These are phyloP conservation scores for Apis florea DNA, from an alignment of 1,140 invertebrate species.

Conservation along the genomic window DNA sequence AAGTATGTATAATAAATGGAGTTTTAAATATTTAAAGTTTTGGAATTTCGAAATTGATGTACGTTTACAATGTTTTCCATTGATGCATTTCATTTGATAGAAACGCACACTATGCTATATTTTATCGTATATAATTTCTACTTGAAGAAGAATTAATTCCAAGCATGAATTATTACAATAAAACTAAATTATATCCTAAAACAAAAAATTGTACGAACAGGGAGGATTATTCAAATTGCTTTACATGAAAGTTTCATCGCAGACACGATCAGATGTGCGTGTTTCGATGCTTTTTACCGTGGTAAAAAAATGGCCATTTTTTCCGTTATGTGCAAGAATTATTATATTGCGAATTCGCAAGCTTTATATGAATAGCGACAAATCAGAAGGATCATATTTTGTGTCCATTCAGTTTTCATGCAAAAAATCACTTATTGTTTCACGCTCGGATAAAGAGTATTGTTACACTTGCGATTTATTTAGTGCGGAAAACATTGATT, in stretches of 20 bases:
- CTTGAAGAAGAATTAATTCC: not conserved
- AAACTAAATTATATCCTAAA: not conserved
- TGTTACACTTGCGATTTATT: slow-evolving; percentile 22
- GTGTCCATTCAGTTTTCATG: slow-evolving; percentile 6
- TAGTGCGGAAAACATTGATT: slow-evolving; percentile 3
- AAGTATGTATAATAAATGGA: too few relatives aligned
- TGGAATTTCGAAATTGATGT: not conserved
- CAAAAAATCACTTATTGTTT: slow-evolving; percentile 35
- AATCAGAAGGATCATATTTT: not conserved
- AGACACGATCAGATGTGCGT: not conserved
- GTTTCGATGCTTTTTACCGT: not conserved
- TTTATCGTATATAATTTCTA: not conserved
- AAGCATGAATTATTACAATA: not conserved
- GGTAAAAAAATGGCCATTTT: not conserved
- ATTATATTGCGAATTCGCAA: not conserved
- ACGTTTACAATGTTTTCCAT: not conserved
- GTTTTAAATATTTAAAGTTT: too few relatives aligned
- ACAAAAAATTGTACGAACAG: not conserved
- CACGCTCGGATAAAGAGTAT: not conserved
- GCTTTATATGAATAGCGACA: not conserved
- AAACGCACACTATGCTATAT: too few relatives aligned
- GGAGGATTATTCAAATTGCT: not conserved
- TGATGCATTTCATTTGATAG: not conserved
- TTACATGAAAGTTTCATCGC: not conserved
- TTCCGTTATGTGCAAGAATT: slow-evolving; percentile 1